These are phyloP conservation scores for Drosophila kanekoi DNA, from an alignment of 2,888 invertebrate species.

Conservation along the genomic window DNA sequence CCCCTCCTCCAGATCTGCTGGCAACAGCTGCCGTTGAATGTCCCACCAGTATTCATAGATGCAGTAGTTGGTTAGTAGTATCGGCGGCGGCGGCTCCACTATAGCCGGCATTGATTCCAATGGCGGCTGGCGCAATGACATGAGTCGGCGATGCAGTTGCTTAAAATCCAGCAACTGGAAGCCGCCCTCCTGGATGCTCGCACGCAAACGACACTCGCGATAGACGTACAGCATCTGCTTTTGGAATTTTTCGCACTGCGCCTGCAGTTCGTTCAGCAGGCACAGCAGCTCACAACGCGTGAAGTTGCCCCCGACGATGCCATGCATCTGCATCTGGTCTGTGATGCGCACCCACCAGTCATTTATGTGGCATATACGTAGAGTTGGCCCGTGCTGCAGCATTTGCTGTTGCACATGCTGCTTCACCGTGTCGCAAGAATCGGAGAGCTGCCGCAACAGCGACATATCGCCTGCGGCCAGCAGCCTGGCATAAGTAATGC, in stretches of 20 bases:
- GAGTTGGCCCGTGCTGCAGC: too few species aligned
- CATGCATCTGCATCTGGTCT: too few species aligned
- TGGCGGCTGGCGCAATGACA: neutral
- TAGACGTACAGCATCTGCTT: neutral
- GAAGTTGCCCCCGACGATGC: too few species aligned
- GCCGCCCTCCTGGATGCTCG: neutral
- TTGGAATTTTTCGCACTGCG: neutral
- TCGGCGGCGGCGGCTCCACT: neutral
- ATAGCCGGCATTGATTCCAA: fast-evolving
- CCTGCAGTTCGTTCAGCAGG: neutral
- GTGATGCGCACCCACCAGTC: too few species aligned
- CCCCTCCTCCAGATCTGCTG: constrained; percentile 85
- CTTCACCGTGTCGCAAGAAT: too few species aligned
- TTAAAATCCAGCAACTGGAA: constrained; percentile 6
- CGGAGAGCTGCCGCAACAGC: too few species aligned
- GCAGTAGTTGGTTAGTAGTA: constrained; percentile 85
- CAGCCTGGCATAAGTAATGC: too few species aligned
- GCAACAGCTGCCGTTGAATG: neutral
- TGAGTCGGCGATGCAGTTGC: neutral
- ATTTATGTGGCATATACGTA: too few species aligned
- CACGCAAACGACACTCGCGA: constrained; percentile 3
- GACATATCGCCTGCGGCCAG: too few species aligned
- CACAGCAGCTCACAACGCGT: too few species aligned
- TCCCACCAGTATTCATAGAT: constrained; percentile 78
- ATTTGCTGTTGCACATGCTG: too few species aligned